Conservation (phyloP, 1,140 invertebrate species). For the Physella acuta region DNA sequence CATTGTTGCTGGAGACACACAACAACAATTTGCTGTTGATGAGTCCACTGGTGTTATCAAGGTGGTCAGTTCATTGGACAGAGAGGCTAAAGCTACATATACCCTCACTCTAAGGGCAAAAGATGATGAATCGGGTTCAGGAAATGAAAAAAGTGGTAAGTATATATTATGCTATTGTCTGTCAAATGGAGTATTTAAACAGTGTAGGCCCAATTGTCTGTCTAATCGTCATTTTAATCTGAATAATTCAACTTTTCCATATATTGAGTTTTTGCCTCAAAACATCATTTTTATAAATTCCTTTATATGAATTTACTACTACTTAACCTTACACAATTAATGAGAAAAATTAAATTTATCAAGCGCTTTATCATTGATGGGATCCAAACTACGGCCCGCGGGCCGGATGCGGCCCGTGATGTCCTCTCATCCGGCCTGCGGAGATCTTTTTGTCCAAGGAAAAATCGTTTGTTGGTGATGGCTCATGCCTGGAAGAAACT, state of each 20-base stretch:
- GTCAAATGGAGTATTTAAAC: background rate
- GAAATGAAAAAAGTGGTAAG: conserved; percentile 7
- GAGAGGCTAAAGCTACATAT: conserved; percentile 29
- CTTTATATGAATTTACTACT: too few relatives aligned
- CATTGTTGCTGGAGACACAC: conserved; percentile 32
- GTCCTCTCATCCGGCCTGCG: too few relatives aligned
- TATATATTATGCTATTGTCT: background rate
- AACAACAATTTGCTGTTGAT: conserved; percentile 34
- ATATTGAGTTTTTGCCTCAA: too few relatives aligned
- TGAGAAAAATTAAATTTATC: too few relatives aligned
- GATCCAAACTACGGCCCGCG: too few relatives aligned
- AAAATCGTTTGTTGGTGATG: too few relatives aligned
- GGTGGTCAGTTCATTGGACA: conserved; percentile 29
- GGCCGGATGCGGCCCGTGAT: too few relatives aligned
- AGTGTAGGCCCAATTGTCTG: background rate
- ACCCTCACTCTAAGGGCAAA: conserved; percentile 17
- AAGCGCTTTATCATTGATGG: too few relatives aligned
- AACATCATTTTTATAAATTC: too few relatives aligned
- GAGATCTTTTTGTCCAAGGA: too few relatives aligned
- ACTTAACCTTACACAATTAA: too few relatives aligned
- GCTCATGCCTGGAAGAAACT: too few relatives aligned
- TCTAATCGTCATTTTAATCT: background rate
- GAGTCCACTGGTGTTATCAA: conserved; percentile 30
- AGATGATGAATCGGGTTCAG: conserved; percentile 21
- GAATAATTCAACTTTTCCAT: background rate